Evolutionary conservation across 2,888 invertebrate genomes (phyloP), one percentile per base, ranked within the genome.

Genomic region (Venusia cambrica): DNA sequence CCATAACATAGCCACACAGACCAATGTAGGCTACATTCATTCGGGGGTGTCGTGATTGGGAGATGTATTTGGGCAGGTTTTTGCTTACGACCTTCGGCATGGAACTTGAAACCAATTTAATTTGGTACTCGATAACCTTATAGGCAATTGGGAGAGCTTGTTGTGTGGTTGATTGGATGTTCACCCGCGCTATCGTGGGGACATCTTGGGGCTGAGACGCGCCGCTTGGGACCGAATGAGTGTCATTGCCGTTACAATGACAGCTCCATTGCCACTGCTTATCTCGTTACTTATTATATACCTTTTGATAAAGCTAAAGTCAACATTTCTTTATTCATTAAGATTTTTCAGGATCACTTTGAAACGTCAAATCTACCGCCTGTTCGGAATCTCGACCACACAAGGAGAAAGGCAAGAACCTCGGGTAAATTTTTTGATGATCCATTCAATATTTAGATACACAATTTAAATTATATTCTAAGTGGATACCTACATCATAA

Each of bases 121-220:
- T 79, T 75, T 73, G 66, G 74, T 73, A 72, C 73, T 79, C 69
- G 75, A 76, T 76, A 71, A 73, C 72, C 70, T 75, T 67, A 68
- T 67, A 72, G 70, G 72, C 73, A 72, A 78, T 80, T 68, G 63
- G 69, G 69, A 69, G 62, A 69, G 73, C 68, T 73, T 75, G 77
- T 79, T 72, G 75, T 70, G 70, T 61, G 66, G 71, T 59, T 73
- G 78, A 77, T 79, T 79, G 78, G 71, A 74, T 78, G 74, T 73
- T 71, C 75, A 69, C 72, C 75, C 68, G 69, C 64, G 80, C 80
- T 80, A 74, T 75, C 76, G 77, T 72, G 54, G 49, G 50, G 72
- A 80, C 79, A 79, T 73, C 68, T 63, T 7, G 55, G 68, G 78
- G 71, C 68, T 66, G 68, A 62, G 69, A 71, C 74, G 71, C 73